These are phyloP conservation scores for Branchipolynoe longqiensis DNA, from an alignment of 2,888 invertebrate genomes.

Conservation along the genomic window DNA sequence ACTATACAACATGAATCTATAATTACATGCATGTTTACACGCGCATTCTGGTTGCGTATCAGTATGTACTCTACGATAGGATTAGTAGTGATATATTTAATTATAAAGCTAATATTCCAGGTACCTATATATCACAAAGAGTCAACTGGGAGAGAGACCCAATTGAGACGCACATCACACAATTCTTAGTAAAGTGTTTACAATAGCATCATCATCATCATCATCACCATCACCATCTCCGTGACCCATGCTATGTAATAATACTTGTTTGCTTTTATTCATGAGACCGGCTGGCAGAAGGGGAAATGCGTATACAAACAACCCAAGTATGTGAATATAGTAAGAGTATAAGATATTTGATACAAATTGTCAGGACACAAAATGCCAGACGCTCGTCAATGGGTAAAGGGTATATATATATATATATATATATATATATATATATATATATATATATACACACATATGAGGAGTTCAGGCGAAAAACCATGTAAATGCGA, in stretches of 20 bases:
- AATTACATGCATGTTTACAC: not conserved
- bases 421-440: too few species aligned
- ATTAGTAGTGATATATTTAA: not conserved
- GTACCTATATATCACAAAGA: constrained; percentile 29
- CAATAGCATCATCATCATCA: constrained; percentile 19
- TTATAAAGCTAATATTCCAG: constrained; percentile 16
- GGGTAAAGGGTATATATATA: too few species aligned
- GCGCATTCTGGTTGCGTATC: not conserved
- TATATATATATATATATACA: too few species aligned
- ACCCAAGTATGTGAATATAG: constrained; percentile 29
- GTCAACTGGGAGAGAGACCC: constrained; percentile 39
- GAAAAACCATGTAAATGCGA: too few species aligned
- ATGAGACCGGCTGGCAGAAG: constrained; percentile 26
- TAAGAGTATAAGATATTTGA: constrained; percentile 27
- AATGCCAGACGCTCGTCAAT: constrained; percentile 7
- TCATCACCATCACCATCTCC: too few species aligned
- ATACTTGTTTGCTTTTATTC: too few species aligned
- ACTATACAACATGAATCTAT: constrained; percentile 26
- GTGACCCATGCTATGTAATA: constrained; percentile 27
- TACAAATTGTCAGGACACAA: constrained; percentile 18
- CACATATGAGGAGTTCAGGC: too few species aligned
- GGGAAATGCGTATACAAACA: constrained; percentile 21
- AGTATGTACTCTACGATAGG: not conserved
- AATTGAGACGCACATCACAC: constrained; percentile 25
- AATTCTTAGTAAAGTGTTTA: constrained; percentile 37